Base-by-base conservation (phyloP, 1,140 invertebrate genomes). In the Drosophila lowei region DNA sequence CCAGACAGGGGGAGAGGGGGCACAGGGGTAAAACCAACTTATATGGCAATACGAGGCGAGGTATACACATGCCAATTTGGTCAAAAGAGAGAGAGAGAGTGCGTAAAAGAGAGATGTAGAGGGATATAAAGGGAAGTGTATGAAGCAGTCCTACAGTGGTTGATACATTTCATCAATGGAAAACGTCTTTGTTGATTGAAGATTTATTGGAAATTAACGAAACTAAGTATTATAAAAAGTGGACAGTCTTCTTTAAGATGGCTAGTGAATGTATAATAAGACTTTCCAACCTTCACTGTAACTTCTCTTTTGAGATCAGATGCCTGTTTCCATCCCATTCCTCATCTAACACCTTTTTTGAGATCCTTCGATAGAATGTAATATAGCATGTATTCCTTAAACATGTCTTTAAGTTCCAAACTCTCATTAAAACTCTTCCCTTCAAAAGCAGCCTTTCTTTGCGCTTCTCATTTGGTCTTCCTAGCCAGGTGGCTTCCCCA, bases 21-120 rank as follows among this genome's bases (percentile, higher is more conserved):
- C 52, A 60, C 1, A 86, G 23, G 4, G 23, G 23, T 5, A 25
- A 25, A 6, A 25, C 23, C 23, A 25, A 25, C 23, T 25, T 77
- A 67, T 77, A 81, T 74, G 77, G 65, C 67, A 77, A 64, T 73
- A 52, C 60, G 61, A 73, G 56, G 60, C 61, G 59, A 42, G 53
- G 71, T 64, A 57, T 64, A 57, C 25, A 43, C 41, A 53, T 42
- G 70, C 42, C 70, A 72, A 61, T 47, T 71, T 47, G 67, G 65
- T 41, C 47, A 72, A 42, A 18, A 41, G 49, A 13, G 43, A 15
- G 49, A 41, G 25, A 58, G 41, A 34, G 49, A 50, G 11, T 38
- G 34, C 28, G 1, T 16, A n/a, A 34, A 42, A 53, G 43, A 18
- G 13, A 34, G 41, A 48, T 25, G 28, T 13, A 49, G 16, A n/a